Evolutionary conservation across 2,888 invertebrate genomes (phyloP).

Genomic region (Spodoptera picta): DNA sequence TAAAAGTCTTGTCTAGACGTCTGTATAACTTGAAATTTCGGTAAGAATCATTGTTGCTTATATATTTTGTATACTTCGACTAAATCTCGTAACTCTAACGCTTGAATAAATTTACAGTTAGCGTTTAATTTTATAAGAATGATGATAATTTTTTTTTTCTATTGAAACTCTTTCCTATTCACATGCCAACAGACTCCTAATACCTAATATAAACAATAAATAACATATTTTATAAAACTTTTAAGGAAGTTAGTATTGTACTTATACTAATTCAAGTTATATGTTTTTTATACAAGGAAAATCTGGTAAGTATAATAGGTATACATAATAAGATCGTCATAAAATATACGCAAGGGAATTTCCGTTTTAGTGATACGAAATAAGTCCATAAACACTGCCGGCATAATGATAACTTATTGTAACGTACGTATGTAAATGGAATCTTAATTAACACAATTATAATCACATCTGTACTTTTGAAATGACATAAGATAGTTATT

Average conservation of each 20-base stretch:
- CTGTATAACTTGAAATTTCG: constrained; percentile 47
- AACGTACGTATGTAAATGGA: neutral
- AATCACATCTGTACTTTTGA: neutral
- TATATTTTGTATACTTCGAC: neutral
- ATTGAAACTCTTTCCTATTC: too few relatives aligned
- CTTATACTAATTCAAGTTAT: neutral
- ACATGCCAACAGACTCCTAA: too few relatives aligned
- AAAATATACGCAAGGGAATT: constrained; percentile 29
- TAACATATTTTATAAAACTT: too few relatives aligned
- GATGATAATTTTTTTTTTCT: too few relatives aligned
- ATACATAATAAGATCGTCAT: constrained; percentile 2
- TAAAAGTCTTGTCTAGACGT: constrained; percentile 77
- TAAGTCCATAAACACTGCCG: constrained; percentile 2
- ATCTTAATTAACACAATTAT: constrained; percentile 1
- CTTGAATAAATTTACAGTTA: too few relatives aligned
- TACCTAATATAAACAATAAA: too few relatives aligned
- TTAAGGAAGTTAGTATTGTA: too few relatives aligned
- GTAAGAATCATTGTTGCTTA: constrained; percentile 17
- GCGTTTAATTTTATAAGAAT: too few relatives aligned
- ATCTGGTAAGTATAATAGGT: constrained; percentile 1
- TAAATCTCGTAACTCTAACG: neutral
- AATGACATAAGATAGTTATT: neutral
- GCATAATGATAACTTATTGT: constrained; percentile 5
- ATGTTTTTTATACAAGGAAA: constrained; percentile 37
- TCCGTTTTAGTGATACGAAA: constrained; percentile 23